A percentile compares a stretch with the other conserved stretches of the same genome.
Conservation (phyloP, 2,797 vertebrate species). For the Enteromius trimaculatus region DNA sequence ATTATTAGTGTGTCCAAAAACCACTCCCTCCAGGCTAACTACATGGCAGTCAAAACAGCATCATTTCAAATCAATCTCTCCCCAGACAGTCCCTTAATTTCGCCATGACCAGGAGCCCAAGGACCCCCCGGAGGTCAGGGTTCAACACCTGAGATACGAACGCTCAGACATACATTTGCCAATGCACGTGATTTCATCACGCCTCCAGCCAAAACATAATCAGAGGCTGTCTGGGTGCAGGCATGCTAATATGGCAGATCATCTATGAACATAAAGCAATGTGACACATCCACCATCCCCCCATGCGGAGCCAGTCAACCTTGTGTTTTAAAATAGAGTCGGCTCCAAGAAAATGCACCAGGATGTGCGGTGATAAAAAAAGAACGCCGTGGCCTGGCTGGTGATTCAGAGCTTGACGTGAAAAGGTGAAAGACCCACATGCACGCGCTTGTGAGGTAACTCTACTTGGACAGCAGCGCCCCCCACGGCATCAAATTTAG, state of each 20-base stretch:
- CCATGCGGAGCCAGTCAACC: slow-evolving; percentile 38
- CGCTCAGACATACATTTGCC: slow-evolving; percentile 26
- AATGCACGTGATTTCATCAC: slow-evolving; percentile 20
- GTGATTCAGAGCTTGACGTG: slow-evolving; percentile 56
- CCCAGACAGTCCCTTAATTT: slow-evolving; percentile 38
- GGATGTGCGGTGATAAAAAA: slow-evolving; percentile 38
- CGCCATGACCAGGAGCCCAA: slow-evolving; percentile 30
- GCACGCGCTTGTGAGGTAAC: slow-evolving; percentile 33
- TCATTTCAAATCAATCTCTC: slow-evolving; percentile 35
- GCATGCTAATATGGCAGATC: slow-evolving; percentile 51
- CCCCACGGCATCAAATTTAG: slow-evolving; percentile 57
- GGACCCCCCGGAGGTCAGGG: slow-evolving; percentile 51
- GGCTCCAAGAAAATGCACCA: slow-evolving; percentile 37
- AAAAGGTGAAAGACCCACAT: slow-evolving; percentile 23
- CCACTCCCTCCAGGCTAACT: slow-evolving; percentile 40
- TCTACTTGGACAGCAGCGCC: slow-evolving; percentile 51
- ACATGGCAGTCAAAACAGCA: slow-evolving; percentile 48
- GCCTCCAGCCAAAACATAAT: slow-evolving; percentile 51
- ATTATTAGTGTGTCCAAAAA: slow-evolving; percentile 45
- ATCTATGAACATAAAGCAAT: slow-evolving; percentile 48
- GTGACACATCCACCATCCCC: slow-evolving; percentile 48
- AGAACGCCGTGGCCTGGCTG: slow-evolving; percentile 49
- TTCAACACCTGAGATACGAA: slow-evolving; percentile 57
- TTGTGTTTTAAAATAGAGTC: slow-evolving; percentile 34
- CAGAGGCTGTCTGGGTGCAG: slow-evolving; percentile 46